These are phyloP conservation scores for Cancer borealis DNA, from an alignment of 2,888 invertebrate species.

Conservation along the genomic window DNA sequence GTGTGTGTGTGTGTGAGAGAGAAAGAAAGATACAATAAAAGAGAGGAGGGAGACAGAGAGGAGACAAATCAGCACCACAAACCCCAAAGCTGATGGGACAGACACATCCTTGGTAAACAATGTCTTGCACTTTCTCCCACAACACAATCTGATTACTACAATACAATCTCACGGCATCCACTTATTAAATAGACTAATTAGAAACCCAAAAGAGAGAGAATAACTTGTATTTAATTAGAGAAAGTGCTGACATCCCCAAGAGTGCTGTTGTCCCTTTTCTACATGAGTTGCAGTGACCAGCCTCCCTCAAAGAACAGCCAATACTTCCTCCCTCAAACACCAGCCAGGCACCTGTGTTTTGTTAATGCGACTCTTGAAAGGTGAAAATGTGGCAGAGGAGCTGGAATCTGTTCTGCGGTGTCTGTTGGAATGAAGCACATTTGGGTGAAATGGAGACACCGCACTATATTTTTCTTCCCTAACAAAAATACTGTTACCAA, in stretches of 20 bases:
- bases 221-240: background rate
- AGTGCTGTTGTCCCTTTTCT: conserved; percentile 2
- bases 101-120: background rate
- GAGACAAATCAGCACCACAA: conserved; percentile 1
- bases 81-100: background rate
- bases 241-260: background rate
- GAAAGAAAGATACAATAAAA: background rate
- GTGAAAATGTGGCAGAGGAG: conserved; percentile 77
- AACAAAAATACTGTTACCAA: background rate
- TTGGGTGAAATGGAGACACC: conserved; percentile 6
- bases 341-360: conserved; percentile 74
- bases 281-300: background rate
- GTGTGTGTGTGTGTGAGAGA: background rate
- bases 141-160: background rate
- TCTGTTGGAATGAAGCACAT: conserved; percentile 63
- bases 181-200: no score
- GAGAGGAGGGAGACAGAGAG: background rate
- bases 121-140: background rate
- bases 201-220: background rate
- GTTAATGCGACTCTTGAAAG: conserved; percentile 77
- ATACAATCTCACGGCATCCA: background rate
- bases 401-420: conserved; percentile 77
- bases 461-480: background rate
- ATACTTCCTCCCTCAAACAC: background rate
- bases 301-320: conserved; percentile 2